Percentiles rank a stretch among this genome's conserved stretches.
These are phyloP conservation scores for Mungos mungo DNA, from an alignment of 2,113 vertebrate genomes.

Conservation along the genomic window DNA sequence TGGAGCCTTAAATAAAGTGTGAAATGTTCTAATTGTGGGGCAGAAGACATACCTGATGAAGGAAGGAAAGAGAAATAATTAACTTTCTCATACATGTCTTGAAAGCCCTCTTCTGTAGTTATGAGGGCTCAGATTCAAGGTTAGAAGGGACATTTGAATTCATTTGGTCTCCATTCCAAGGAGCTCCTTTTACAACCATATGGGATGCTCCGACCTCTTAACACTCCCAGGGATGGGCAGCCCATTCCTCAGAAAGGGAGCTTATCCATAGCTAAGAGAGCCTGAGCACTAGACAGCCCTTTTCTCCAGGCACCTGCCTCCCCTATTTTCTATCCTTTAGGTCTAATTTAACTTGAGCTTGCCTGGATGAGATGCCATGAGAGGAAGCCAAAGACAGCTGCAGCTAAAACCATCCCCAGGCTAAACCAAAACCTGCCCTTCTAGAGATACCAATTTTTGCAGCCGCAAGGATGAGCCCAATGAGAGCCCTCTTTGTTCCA, in stretches of 20 bases:
- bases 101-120: neutral
- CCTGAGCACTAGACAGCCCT: neutral
- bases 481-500: conserved; percentile 67
- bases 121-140: neutral
- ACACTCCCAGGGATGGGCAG: neutral
- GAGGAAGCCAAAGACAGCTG: neutral
- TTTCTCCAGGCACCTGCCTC: neutral
- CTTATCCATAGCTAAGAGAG: neutral
- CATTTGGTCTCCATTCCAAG: conserved; percentile 38
- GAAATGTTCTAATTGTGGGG: conserved; percentile 27
- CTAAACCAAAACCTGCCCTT: neutral
- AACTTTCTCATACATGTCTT: conserved; percentile 24
- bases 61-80: conserved; percentile 45
- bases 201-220: neutral
- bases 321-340: neutral
- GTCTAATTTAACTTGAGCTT: neutral
- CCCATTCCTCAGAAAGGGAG: neutral
- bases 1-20: conserved; percentile 60
- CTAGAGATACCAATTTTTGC: neutral
- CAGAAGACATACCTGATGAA: neutral
- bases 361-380: neutral
- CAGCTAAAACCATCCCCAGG: neutral
- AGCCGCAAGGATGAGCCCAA: conserved; percentile 25
- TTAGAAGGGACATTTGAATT: neutral
- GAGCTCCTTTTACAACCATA: neutral